phyloP scores from a whole-genome alignment of 2,797 vertebrate genomes.

The Smutsia gigantea region DNA sequence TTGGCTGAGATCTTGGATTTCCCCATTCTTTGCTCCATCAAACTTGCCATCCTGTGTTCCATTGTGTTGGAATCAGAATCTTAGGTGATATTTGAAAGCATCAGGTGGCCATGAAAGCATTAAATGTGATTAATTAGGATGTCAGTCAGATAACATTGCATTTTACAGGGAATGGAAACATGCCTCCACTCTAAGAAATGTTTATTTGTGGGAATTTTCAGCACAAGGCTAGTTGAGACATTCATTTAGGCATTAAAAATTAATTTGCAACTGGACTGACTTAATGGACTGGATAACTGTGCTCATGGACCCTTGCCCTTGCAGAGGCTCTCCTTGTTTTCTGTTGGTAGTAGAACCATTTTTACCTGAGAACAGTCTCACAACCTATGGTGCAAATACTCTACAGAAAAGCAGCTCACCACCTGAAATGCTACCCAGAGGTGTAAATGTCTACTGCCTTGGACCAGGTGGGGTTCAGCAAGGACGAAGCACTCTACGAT shows the following conservation, averaged over 20 bases:
- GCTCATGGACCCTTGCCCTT: not conserved
- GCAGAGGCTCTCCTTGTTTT: not conserved
- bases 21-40: not conserved
- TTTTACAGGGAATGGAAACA: not conserved
- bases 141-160: not conserved
- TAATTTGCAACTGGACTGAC: not conserved
- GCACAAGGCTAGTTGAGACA: not conserved
- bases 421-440: not conserved
- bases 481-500: not conserved
- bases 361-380: not conserved
- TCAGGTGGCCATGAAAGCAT: not conserved
- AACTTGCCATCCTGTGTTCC: not conserved
- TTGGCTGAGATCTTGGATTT: not conserved
- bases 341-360: not conserved
- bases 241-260: constrained; percentile 52
- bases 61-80: not conserved
- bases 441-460: not conserved
- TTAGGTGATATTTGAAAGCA: not conserved
- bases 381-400: not conserved
- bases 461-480: not conserved
- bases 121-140: not conserved
- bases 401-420: not conserved
- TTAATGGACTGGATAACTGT: not conserved
- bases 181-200: not conserved
- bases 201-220: not conserved